A percentile compares a stretch with the other conserved stretches of the same genome.
Conservation (phyloP, 2,113 vertebrate species). For the Cyrtonyx montezumae region DNA sequence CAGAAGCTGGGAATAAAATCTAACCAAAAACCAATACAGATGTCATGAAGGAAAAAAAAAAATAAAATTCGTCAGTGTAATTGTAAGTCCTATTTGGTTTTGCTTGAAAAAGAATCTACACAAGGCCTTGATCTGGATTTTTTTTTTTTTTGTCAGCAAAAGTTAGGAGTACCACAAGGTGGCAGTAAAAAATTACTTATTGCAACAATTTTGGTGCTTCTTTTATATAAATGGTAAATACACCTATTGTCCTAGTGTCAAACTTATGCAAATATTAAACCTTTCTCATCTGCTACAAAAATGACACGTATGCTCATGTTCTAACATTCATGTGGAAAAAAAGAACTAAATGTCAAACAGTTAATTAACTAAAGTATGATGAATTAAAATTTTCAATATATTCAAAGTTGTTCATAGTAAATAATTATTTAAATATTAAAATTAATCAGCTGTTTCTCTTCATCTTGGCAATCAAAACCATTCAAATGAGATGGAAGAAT, state of each 20-base stretch:
- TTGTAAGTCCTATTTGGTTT: neutral
- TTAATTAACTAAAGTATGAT: neutral
- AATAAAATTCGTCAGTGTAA: neutral
- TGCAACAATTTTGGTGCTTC: neutral
- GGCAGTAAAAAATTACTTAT: constrained; percentile 77
- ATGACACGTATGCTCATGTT: neutral
- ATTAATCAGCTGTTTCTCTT: neutral
- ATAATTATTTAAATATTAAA: neutral
- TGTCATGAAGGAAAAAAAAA: neutral
- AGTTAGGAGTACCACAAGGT: constrained; percentile 69
- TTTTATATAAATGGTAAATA: constrained; percentile 9
- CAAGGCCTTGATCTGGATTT: neutral
- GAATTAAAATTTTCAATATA: neutral
- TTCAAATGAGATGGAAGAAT: neutral
- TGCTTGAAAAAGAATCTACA: neutral
- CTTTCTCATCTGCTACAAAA: neutral
- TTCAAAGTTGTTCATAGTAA: neutral
- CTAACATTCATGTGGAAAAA: neutral
- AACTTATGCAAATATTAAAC: neutral
- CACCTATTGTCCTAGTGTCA: neutral
- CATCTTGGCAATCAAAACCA: neutral
- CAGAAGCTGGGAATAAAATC: neutral
- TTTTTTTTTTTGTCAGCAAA: neutral
- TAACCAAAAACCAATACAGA: neutral
- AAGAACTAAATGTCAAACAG: neutral